Conservation (phyloP, 2,888 invertebrate genomes). For the Dione juno region DNA sequence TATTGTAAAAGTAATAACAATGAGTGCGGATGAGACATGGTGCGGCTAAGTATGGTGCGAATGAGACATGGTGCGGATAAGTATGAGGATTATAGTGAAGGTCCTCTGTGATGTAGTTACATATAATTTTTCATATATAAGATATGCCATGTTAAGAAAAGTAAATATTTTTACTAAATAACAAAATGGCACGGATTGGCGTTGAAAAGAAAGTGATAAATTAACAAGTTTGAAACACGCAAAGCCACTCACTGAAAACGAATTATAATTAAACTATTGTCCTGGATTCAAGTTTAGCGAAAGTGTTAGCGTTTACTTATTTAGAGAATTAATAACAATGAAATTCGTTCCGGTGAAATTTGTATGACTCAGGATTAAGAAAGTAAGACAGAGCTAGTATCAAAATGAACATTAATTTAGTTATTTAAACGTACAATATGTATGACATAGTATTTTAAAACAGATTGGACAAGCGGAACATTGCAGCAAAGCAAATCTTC, state of each 20-base stretch:
- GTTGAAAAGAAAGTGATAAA: constrained; percentile 40
- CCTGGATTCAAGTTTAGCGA: constrained; percentile 43
- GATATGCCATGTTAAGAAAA: background rate
- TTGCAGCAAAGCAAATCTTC: background rate
- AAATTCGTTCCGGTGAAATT: constrained; percentile 21
- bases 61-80: background rate
- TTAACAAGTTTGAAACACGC: constrained; percentile 40
- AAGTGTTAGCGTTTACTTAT: constrained; percentile 38
- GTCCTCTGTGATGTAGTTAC: background rate
- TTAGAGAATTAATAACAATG: constrained; percentile 30
- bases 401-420: background rate
- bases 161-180: constrained; percentile 22
- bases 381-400: constrained; percentile 14
- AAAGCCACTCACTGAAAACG: constrained; percentile 42
- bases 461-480: background rate
- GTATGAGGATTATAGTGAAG: background rate
- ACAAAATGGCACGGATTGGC: background rate
- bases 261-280: constrained; percentile 41
- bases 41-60: background rate
- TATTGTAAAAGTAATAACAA: background rate
- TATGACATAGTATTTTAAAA: background rate
- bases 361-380: constrained; percentile 14
- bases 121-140: background rate
- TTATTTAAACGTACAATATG: background rate
- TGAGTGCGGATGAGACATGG: too few species aligned